Evolutionary conservation across 2,888 invertebrate genomes (phyloP), one percentile per base, ranked within the genome.

Genomic region (Drosophila lacicola): DNA sequence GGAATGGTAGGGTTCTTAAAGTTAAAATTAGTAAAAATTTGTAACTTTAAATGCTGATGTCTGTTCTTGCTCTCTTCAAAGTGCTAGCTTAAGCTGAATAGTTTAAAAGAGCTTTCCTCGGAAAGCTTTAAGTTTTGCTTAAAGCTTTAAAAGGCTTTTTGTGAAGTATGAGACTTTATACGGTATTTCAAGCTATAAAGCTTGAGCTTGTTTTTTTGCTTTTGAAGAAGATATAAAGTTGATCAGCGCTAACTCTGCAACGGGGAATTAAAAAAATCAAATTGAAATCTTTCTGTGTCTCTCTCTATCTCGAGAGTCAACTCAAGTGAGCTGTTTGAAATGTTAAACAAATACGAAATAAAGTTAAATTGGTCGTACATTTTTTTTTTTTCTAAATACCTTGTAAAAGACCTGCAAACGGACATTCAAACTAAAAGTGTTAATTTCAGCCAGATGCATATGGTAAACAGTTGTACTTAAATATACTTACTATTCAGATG

Each of bases 321-420:
- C n/a, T 53, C 39, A 39, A 53, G 39, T 36, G 34, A 14, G 39
- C 39, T 39, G 14, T 9, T 39, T 39, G 14, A 39, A 39, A 14
- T 39, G 8, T 41, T 25, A 45, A 45, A n/a, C 3, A 8, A 8
- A n/a, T 21, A 46, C 2, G 4, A 46, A 25, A 25, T 25, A 1
- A 10, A 3, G n/a, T n/a, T 3, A 29, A 9, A 33, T 14, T 14
- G 4, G 29, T 46, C 10, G 2, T 5, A 19, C 5, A 4, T 29
- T 25, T n/a, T 13, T 19, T 19, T 21, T 13, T 44, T 39, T 8
- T 6, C 3, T 9, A 9, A 39, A 14, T 9, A 4, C 39, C n/a
- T 5, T 5, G 21, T 21, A 39, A 39, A 8, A 9, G 14, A 5
- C 13, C 8, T 45, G 2, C 29, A 29, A 29, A 8, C 29, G 8